Evolutionary conservation across 1,140 invertebrate genomes (phyloP).

Genomic region (Drosophila lini): DNA sequence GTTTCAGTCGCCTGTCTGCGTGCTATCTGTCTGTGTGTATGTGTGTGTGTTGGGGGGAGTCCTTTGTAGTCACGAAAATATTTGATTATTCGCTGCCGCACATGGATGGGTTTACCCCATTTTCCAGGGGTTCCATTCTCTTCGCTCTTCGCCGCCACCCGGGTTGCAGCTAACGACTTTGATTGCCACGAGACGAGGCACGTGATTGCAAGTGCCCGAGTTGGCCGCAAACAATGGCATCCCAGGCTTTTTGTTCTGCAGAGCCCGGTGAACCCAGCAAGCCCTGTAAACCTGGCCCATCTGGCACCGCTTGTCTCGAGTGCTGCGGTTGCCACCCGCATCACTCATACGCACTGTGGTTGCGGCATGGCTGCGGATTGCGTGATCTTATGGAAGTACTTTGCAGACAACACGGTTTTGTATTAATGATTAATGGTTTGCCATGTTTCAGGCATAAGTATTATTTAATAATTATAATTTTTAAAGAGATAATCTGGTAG

Average conservation of each 20-base stretch:
- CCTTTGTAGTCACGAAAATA: constrained; percentile 59
- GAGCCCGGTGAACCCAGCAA: background rate
- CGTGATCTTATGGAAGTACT: constrained; percentile 1
- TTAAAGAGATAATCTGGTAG: background rate
- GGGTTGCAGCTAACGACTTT: constrained; percentile 71
- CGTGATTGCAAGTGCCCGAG: constrained; percentile 60
- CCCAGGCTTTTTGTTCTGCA: constrained; percentile 25
- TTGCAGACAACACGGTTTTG: background rate
- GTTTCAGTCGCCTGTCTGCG: constrained; percentile 32
- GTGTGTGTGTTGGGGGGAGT: background rate
- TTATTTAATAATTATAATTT: background rate
- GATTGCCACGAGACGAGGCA: constrained; percentile 69
- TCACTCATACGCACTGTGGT: constrained; percentile 71
- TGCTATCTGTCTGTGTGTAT: background rate
- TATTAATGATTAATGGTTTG: background rate
- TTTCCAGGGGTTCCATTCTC: background rate
- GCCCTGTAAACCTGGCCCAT: constrained; percentile 11
- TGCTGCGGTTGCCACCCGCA: constrained; percentile 45
- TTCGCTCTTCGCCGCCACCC: background rate
- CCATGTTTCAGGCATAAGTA: background rate
- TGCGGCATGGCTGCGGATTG: background rate
- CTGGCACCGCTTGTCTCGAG: constrained; percentile 28
- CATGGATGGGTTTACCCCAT: constrained; percentile 8
- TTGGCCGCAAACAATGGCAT: constrained; percentile 63
- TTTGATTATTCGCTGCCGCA: constrained; percentile 66